Base-by-base conservation (phyloP, 2,797 vertebrate genomes). In the Enteromius radiatus region DNA sequence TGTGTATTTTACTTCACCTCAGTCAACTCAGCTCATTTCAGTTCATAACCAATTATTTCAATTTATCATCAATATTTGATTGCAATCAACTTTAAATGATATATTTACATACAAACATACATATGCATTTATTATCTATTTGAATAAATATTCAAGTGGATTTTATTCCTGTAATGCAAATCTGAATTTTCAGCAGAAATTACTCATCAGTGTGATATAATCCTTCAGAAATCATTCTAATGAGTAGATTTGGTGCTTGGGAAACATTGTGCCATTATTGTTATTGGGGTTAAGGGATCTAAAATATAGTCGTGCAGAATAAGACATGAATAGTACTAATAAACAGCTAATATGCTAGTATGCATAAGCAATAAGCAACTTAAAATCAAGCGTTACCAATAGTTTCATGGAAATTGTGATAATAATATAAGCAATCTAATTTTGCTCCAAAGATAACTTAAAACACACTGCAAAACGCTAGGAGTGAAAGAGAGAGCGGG, bases 401-500 rank as follows among this genome's bases (percentile, higher is more conserved):
- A 23, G 14, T 23, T 41, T 23, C 14, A 21, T 23, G 11, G 2
- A 41, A 67, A 67, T 33, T 67, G 28, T 33, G 15, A 33, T 33
- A 17, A 33, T 64, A 54, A 54, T 54, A n/a, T 54, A 23, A 10
- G n/a, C 11, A 14, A 69, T 43, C 12, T 15, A 12, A 23, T 68
- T 68, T 14, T 23, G n/a, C 43, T n/a, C 67, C 33, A 10, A 26
- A 68, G 38, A 31, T 28, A 19, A 59, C 12, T 54, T 38, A 12
- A 28, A 43, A 70, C 26, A 28, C 41, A 23, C 23, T 70, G 33
- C 56, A 26, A 67, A 64, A 68, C 23, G 65, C 67, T 36, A 12
- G 23, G n/a, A 47, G 31, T 56, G 61, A 82, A 75, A 68, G n/a
- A 33, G 52, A 49, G 41, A 7, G 14, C 14, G 38, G 54, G 84